Percentiles rank a stretch among this genome's conserved stretches.
phyloP scores from a whole-genome alignment of 2,888 invertebrate genomes.

The Synergus umbraculus region DNA sequence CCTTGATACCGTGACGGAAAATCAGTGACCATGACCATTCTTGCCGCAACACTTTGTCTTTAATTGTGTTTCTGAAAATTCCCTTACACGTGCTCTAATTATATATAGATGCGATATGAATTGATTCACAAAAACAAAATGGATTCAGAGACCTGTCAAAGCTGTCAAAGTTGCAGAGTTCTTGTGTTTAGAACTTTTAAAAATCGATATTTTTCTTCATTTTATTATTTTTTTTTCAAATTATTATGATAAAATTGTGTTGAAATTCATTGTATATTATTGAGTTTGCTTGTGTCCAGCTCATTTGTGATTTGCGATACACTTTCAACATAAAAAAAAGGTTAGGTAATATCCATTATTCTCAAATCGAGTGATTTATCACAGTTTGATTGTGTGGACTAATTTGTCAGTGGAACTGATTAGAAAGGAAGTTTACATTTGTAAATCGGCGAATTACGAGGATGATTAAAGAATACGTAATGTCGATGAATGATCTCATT shows the following conservation, averaged over 20 bases:
- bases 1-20: slow-evolving; percentile 66
- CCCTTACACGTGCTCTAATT: slow-evolving; percentile 8
- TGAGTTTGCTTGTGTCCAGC: slow-evolving; percentile 2
- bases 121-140: not conserved
- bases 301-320: not conserved
- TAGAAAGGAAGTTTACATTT: not conserved
- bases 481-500: not conserved
- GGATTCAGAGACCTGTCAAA: not conserved
- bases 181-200: not conserved
- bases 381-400: not conserved
- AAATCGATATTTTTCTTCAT: not conserved
- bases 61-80: slow-evolving; percentile 6
- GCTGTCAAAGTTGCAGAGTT: not conserved
- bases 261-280: not conserved
- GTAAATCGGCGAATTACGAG: not conserved
- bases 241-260: not conserved
- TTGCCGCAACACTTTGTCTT: slow-evolving; percentile 32
- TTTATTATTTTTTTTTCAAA: not conserved
- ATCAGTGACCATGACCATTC: slow-evolving; percentile 68
- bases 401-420: slow-evolving; percentile 13
- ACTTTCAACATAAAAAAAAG: not conserved
- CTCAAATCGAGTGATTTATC: slow-evolving; percentile 4
- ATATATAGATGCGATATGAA: not conserved
- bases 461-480: not conserved
- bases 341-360: slow-evolving; percentile 26